Evolutionary conservation across 1,140 invertebrate genomes (phyloP), one percentile per base, ranked within the genome.

Genomic region (Popillia japonica): DNA sequence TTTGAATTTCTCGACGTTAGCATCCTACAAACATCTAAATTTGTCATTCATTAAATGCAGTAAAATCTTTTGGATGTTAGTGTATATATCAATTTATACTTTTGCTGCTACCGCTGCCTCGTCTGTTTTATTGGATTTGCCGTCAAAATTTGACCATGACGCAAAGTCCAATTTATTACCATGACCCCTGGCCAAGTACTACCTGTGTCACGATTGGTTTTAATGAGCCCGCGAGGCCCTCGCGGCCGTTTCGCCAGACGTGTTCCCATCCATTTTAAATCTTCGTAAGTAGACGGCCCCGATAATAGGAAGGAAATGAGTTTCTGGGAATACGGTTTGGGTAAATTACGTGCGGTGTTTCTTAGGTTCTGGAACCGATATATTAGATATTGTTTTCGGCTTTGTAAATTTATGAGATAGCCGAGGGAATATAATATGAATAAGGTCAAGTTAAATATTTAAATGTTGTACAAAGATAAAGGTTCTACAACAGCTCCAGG

Each of bases 241-340:
- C 61, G 61, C 61, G 61, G 61, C 61, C 61, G 27, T 68, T 68
- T 68, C 22, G 22, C 22, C 61, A 68, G 61, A 68, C 61, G 61
- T 27, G 61, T 68, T 68, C 61, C 61, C 61, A 68, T 68, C 61
- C 27, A 68, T 68, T 68, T 68, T 68, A 68, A 68, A 68, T 68
- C 61, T 68, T 27, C 20, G 61, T 68, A 68, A 68, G 61, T 68
- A 22, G 61, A 68, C n/a, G 48, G 48, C 14, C 48, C 27, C 14
- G n/a, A 14, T 55, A 55, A 55, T 55, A 17, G 48, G 14, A 55
- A 68, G 61, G 61, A 68, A 68, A 68, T 68, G 61, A 22, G 22
- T 68, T 68, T 68, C 61, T 68, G 61, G 61, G 61, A 68, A 68
- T 27, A 68, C 20, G 11, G 61, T 23, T 68, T 68, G 20, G 11